phyloP scores from a whole-genome alignment of 2,797 vertebrate species.

The Galagoides demidoff region DNA sequence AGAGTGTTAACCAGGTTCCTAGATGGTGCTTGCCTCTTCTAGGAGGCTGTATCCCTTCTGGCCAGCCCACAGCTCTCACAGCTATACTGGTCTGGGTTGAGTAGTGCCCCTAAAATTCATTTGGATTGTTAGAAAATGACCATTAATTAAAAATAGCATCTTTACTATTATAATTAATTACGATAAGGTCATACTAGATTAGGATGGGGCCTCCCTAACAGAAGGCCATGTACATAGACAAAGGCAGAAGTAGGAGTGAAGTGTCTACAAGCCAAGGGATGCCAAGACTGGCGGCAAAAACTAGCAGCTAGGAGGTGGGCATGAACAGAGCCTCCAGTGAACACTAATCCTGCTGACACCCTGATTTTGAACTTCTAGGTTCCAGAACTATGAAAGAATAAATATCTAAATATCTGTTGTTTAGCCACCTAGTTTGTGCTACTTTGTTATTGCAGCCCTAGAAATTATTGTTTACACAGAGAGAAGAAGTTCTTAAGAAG shows the following conservation, averaged over 20 bases:
- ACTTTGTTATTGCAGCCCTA: background rate
- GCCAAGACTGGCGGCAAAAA: background rate
- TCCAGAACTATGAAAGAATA: background rate
- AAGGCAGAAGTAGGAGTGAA: background rate
- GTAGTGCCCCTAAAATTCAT: background rate
- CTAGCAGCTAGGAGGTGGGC: background rate
- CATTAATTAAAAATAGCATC: background rate
- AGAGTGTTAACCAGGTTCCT: background rate
- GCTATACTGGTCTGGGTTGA: background rate
- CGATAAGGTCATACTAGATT: background rate
- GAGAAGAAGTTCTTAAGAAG: background rate
- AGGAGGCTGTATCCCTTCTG: background rate
- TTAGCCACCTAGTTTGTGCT: background rate
- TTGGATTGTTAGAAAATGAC: background rate
- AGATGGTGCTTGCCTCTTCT: background rate
- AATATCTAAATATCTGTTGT: background rate
- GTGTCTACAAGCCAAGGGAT: background rate
- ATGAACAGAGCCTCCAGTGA: background rate
- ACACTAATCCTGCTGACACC: background rate
- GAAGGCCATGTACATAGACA: background rate
- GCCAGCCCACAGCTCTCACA: background rate
- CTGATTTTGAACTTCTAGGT: background rate
- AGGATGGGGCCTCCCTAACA: background rate
- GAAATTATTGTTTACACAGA: background rate
- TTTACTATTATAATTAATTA: background rate